Evolutionary conservation across 2,888 invertebrate genomes (phyloP), one percentile per base, ranked within the genome.

Genomic region (Drosophila prostipennis): DNA sequence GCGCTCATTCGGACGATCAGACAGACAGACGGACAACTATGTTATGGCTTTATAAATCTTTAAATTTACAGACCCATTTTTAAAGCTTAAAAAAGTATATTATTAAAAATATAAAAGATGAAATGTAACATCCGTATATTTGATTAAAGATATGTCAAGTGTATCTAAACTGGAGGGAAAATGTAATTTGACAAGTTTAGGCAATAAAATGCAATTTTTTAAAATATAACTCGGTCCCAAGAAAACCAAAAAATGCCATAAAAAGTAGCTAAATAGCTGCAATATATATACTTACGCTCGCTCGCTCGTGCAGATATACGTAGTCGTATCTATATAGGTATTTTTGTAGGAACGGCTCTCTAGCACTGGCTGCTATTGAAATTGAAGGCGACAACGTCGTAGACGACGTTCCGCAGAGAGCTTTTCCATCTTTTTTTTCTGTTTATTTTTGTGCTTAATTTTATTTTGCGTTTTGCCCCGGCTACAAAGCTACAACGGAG

Each of bases 401-500:
- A 48, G 46, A 48, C 46, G 46, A 48, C 32, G 46, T 48, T 48
- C 45, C 46, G 46, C 60, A 45, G 65, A 71, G 68, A 80, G 87
- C 85, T 87, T 87, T 82, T 72, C 65, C 73, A 79, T 75, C 72
- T 77, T 72, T 82, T 70, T 75, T 70, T 75, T 68, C 60, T 77
- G 77, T 54, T 76, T 79, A 65, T 79, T 77, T 72, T 68, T 67
- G 63, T 80, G 83, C 80, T 83, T 80, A 82, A 76, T 65, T 74
- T 83, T 70, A 43, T 37, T 54, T 73, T 49, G 48, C 54, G 34
- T 54, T 40, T 51, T 42, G 54, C 54, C 34, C 39, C 34, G 39
- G 77, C 81, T 77, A 87, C 87, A 87, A 79, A 77, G 82, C 82
- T 79, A 69, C 85, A 82, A 75, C 67, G 42, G 81, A 82, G 73